phyloP scores from a whole-genome alignment of 2,888 invertebrate genomes.

The Lycia hirtaria region DNA sequence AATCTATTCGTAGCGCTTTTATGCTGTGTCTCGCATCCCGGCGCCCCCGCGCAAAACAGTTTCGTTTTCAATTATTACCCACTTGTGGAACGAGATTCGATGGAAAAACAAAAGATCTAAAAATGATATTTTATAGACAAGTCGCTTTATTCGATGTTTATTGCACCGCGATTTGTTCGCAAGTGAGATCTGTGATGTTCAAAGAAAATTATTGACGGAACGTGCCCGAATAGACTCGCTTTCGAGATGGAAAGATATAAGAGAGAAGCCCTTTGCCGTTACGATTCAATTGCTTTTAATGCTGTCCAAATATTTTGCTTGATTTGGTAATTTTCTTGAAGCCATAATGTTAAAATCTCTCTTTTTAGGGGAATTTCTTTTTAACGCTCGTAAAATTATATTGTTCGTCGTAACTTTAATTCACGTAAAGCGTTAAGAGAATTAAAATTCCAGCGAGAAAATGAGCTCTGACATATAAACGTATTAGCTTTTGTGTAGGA shows the following conservation, averaged over 20 bases:
- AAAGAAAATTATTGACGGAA: conserved; percentile 82
- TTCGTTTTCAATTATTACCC: conserved; percentile 86
- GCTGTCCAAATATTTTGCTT: conserved; percentile 52
- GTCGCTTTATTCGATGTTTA: conserved; percentile 81
- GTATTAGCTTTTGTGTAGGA: conserved; percentile 69
- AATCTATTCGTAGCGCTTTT: conserved; percentile 84
- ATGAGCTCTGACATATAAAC: conserved; percentile 73
- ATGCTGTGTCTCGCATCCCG: conserved; percentile 80
- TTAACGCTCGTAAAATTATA: conserved; percentile 70
- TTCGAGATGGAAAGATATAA: conserved; percentile 58
- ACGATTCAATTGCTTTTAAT: conserved; percentile 63
- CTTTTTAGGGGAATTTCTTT: conserved; percentile 61
- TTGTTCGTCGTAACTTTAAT: conserved; percentile 71
- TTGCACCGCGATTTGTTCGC: conserved; percentile 79
- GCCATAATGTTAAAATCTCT: conserved; percentile 49
- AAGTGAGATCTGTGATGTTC: conserved; percentile 79
- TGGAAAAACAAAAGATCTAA: conserved; percentile 81
- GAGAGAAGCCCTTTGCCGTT: conserved; percentile 57
- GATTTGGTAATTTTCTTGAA: conserved; percentile 46
- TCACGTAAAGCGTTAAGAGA: conserved; percentile 69
- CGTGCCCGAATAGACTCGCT: conserved; percentile 74
- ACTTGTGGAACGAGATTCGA: conserved; percentile 83
- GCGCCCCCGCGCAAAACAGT: conserved; percentile 76
- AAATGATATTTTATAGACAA: conserved; percentile 84
- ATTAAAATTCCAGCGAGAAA: conserved; percentile 76